Evolutionary conservation across 2,888 invertebrate species (phyloP).

Genomic region (Caenorhabditis wallacei): DNA sequence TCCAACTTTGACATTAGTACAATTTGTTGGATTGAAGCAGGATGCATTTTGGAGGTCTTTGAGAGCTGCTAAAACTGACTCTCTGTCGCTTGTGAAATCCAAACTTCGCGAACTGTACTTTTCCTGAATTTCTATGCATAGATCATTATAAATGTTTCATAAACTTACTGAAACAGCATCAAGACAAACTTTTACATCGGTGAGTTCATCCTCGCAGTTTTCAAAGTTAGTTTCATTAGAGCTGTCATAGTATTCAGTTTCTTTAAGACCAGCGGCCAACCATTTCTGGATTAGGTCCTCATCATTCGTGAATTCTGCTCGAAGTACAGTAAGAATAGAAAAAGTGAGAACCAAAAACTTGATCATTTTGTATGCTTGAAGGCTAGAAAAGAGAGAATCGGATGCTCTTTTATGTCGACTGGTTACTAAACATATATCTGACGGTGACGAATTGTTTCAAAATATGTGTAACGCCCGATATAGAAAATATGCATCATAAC

Average conservation of each 20-base stretch:
- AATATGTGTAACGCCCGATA: background rate
- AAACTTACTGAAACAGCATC: background rate
- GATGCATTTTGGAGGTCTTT: background rate
- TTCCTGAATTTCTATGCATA: background rate
- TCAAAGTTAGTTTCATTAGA: background rate
- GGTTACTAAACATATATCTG: constrained; percentile 2
- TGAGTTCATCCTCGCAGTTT: background rate
- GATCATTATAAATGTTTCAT: too few relatives aligned
- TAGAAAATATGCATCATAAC: background rate
- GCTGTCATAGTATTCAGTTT: background rate
- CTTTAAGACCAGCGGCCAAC: background rate
- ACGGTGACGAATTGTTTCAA: background rate
- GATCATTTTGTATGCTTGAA: constrained; percentile 4
- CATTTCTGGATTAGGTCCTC: background rate
- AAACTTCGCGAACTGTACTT: too few relatives aligned
- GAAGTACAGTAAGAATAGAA: background rate
- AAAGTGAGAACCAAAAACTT: background rate
- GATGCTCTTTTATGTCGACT: background rate
- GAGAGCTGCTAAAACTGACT: background rate
- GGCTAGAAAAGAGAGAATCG: background rate
- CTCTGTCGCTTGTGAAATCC: too few relatives aligned
- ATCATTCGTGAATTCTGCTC: background rate
- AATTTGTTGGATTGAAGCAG: background rate
- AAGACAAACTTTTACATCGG: background rate
- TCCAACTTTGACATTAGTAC: background rate